Conservation (phyloP, 1,140 invertebrate genomes). For the Himalopsyche phryganea region DNA sequence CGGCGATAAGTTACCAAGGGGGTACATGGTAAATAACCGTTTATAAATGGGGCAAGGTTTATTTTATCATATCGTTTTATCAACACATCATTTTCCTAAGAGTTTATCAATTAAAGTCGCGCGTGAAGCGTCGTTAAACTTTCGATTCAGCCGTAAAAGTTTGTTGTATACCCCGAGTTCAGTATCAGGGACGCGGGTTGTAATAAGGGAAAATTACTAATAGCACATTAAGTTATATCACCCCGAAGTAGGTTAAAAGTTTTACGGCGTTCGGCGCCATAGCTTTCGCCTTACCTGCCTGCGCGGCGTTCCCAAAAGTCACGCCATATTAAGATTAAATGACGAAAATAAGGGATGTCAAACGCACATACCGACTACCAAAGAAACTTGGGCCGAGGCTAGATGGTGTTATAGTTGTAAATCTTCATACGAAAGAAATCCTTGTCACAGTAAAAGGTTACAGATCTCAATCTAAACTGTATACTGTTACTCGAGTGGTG, state of each 20-base stretch:
- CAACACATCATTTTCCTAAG: no score
- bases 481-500: no score
- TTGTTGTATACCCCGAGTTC: constrained; percentile 17
- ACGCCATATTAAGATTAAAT: constrained; percentile 16
- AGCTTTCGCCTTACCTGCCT: not conserved
- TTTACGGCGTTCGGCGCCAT: constrained; percentile 3
- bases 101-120: constrained; percentile 18
- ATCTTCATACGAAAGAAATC: no score
- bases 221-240: constrained; percentile 23
- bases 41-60: no score
- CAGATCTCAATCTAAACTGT: no score
- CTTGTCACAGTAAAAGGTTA: no score
- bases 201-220: constrained; percentile 13
- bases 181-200: not conserved
- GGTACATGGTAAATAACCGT: no score
- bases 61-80: no score
- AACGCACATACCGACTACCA: constrained; percentile 1
- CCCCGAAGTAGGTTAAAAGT: constrained; percentile 10
- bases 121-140: constrained; percentile 23
- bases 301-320: constrained; percentile 2
- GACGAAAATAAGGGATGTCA: constrained; percentile 5
- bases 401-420: no score
- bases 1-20: no score
- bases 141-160: constrained; percentile 2
- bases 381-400: no score